These are phyloP conservation scores for Drosophila ustulata DNA, from an alignment of 2,888 invertebrate genomes.

Conservation along the genomic window DNA sequence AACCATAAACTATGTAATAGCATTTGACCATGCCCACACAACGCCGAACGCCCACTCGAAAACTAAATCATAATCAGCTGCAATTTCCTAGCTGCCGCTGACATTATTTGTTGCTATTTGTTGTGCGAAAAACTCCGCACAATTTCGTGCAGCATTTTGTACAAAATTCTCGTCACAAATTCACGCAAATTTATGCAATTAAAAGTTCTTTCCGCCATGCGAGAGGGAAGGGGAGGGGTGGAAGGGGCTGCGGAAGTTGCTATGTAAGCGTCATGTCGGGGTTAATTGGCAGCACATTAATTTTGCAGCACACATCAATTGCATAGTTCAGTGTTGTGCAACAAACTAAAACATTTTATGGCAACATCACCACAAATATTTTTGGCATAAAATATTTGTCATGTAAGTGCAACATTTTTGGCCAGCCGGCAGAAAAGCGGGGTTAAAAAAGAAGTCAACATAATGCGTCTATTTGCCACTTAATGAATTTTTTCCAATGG, in stretches of 20 bases:
- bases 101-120: constrained; percentile 26
- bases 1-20: constrained; percentile 1
- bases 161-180: constrained; percentile 36
- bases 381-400: constrained; percentile 45
- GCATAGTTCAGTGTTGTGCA: constrained; percentile 21
- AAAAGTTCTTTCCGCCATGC: constrained; percentile 49
- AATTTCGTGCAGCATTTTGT: constrained; percentile 31
- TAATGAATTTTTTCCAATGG: constrained; percentile 66
- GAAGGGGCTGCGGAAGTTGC: background rate
- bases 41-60: constrained; percentile 3
- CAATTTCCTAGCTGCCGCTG: constrained; percentile 52
- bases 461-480: constrained; percentile 76
- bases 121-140: constrained; percentile 21
- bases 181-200: constrained; percentile 68
- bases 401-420: constrained; percentile 29
- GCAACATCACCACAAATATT: constrained; percentile 24
- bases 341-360: constrained; percentile 28
- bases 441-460: constrained; percentile 28
- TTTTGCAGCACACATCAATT: constrained; percentile 34
- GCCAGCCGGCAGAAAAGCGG: constrained; percentile 2
- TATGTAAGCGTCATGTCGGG: constrained; percentile 36
- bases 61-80: constrained; percentile 61
- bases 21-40: constrained; percentile 2
- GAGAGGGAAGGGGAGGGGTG: too few species aligned
- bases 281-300: constrained; percentile 57